Evolutionary conservation across 2,888 invertebrate species (phyloP).

Genomic region (Drosophila meridiana): DNA sequence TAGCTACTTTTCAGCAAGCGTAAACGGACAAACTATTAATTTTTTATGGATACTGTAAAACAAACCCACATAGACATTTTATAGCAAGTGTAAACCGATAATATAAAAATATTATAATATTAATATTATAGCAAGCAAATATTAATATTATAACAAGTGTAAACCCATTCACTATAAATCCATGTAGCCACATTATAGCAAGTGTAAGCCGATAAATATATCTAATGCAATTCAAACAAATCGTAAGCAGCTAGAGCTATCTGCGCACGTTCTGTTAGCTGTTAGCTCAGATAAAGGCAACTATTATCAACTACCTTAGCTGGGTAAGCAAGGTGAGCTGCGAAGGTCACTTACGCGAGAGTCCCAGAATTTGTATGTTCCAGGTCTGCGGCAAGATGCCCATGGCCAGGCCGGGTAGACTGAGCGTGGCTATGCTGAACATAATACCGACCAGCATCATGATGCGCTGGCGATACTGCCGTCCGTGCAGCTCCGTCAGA

Average conservation of each 20-base stretch:
- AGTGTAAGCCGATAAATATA: background rate
- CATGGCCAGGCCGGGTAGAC: conserved; percentile 90
- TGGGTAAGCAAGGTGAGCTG: conserved; percentile 1
- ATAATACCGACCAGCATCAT: conserved; percentile 89
- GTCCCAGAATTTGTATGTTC: conserved; percentile 85
- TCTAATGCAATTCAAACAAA: background rate
- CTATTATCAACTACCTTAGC: background rate
- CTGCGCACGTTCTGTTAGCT: background rate
- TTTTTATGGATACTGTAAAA: too few species aligned
- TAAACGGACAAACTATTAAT: background rate
- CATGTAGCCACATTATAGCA: background rate
- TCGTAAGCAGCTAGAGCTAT: background rate
- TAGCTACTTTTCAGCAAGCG: background rate
- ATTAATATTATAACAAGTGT: background rate
- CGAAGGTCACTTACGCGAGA: conserved; percentile 72
- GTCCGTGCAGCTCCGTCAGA: conserved; percentile 90
- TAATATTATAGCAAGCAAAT: background rate
- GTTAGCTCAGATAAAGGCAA: background rate
- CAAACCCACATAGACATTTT: background rate
- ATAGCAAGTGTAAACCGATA: background rate
- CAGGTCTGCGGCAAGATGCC: conserved; percentile 88
- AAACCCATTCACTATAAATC: background rate
- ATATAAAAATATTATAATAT: background rate
- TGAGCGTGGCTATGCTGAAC: conserved; percentile 88
- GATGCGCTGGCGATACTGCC: conserved; percentile 88